Conservation (phyloP, 1,140 invertebrate species). For the Pentalonia nigronervosa region DNA sequence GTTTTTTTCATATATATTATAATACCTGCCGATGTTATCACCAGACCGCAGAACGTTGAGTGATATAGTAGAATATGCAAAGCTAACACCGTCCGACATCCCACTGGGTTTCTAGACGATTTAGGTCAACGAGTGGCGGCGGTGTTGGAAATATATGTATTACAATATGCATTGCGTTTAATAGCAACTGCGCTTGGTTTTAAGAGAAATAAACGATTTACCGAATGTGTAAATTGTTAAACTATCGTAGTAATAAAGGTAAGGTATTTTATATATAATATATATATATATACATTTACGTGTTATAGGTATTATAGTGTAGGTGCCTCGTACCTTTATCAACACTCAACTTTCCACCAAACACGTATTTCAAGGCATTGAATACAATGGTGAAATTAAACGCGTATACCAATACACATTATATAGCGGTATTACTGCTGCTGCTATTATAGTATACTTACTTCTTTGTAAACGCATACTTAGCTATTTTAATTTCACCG, state of each 20-base stretch:
- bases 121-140: background rate
- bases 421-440: background rate
- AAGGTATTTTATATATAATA: background rate
- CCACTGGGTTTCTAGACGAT: background rate
- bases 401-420: background rate
- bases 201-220: background rate
- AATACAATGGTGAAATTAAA: background rate
- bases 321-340: no score
- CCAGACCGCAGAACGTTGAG: background rate
- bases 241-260: background rate
- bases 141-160: background rate
- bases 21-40: background rate
- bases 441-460: no score
- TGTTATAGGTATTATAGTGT: background rate
- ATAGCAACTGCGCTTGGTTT: background rate
- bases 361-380: background rate
- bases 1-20: background rate
- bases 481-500: background rate
- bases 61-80: conserved; percentile 8
- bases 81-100: background rate
- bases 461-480: background rate
- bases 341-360: background rate
- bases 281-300: background rate
- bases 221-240: background rate
- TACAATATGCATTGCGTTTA: background rate